These are phyloP conservation scores for Cecidostiba fungosa DNA, from an alignment of 2,888 invertebrate species.

Conservation along the genomic window DNA sequence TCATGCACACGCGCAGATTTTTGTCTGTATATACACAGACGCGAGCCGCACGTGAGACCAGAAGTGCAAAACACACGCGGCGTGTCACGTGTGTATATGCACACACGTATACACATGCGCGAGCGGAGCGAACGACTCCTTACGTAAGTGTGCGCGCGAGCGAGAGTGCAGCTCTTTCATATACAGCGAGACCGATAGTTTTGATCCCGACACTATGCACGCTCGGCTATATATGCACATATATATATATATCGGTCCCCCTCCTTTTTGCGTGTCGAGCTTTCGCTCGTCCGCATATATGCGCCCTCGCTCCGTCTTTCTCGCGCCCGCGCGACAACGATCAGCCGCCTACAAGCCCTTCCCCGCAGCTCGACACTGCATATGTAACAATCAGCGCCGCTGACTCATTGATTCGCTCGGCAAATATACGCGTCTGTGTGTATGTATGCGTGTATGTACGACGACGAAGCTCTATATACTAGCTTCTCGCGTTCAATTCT, in stretches of 20 bases:
- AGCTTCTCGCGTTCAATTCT: conserved; percentile 1
- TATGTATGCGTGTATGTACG: neutral
- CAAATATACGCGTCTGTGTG: conserved; percentile 65
- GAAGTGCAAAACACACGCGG: conserved; percentile 42
- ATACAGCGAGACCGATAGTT: conserved; percentile 10
- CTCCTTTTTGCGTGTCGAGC: conserved; percentile 11
- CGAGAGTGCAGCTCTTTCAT: conserved; percentile 26
- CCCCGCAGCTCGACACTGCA: conserved; percentile 66
- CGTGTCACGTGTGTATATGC: conserved; percentile 39
- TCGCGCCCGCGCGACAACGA: conserved; percentile 45
- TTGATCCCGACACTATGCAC: conserved; percentile 25
- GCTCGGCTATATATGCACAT: neutral
- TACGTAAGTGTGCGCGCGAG: conserved; percentile 49
- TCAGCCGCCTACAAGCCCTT: conserved; percentile 55
- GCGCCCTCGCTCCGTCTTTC: conserved; percentile 23
- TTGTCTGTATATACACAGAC: neutral
- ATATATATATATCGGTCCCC: neutral
- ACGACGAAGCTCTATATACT: neutral
- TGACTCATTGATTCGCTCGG: conserved; percentile 74
- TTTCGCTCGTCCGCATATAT: neutral
- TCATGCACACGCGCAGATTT: neutral
- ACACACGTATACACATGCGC: neutral
- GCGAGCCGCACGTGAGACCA: neutral
- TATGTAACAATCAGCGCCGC: conserved; percentile 71
- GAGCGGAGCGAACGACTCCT: neutral